Evolutionary conservation across 2,113 vertebrate species (phyloP).

Genomic region (Clarias macrocephalus): DNA sequence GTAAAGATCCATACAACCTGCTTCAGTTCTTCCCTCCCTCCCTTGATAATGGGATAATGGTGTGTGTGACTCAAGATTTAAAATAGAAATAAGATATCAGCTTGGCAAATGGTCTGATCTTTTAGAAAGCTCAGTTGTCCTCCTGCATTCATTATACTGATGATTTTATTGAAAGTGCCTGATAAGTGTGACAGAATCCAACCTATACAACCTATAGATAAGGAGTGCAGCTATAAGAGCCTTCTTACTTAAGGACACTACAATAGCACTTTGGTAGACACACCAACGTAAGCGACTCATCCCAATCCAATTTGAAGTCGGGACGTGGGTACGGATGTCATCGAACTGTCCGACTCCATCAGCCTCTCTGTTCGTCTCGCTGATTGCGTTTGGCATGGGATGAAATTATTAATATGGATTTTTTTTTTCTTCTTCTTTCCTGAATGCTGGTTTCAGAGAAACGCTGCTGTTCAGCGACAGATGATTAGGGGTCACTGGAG

Average conservation of each 20-base stretch:
- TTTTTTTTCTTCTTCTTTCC: not conserved
- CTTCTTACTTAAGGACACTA: not conserved
- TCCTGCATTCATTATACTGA: not conserved
- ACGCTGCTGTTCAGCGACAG: not conserved
- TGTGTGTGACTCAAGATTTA: not conserved
- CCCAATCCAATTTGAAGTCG: not conserved
- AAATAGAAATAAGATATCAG: not conserved
- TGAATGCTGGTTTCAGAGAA: not conserved
- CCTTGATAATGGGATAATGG: no score
- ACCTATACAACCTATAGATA: not conserved
- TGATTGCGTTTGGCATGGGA: not conserved
- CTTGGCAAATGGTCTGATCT: not conserved
- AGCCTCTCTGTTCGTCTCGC: not conserved
- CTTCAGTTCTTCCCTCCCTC: not conserved
- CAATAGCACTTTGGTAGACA: not conserved
- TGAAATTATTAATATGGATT: slow-evolving; percentile 14
- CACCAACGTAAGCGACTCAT: not conserved
- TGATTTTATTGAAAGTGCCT: not conserved
- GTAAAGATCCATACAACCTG: no score
- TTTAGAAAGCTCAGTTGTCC: not conserved
- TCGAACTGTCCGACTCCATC: slow-evolving; percentile 6
- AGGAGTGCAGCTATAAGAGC: not conserved
- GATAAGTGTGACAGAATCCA: not conserved
- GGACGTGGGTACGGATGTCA: not conserved
- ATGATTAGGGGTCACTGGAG: not conserved